Evolutionary conservation across 2,888 invertebrate genomes (phyloP).

Genomic region (Spilosoma lubricipeda): DNA sequence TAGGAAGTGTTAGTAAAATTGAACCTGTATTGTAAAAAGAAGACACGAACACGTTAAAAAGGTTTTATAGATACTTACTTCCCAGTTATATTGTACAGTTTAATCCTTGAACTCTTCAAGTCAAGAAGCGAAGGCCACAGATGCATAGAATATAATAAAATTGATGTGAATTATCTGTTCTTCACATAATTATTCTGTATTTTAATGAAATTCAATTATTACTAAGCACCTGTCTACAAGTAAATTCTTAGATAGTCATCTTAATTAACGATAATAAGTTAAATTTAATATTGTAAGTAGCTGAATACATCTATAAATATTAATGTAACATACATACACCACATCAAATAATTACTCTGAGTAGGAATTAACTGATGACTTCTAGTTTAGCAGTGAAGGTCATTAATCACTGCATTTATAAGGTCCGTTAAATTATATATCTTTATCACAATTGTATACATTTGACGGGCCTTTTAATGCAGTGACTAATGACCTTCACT

Average conservation of each 20-base stretch:
- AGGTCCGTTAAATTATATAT: too few species aligned
- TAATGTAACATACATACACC: too few species aligned
- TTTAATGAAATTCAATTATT: neutral
- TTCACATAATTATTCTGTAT: neutral
- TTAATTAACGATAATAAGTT: neutral
- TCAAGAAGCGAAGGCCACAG: neutral
- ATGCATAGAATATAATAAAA: neutral
- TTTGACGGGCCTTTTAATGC: too few species aligned
- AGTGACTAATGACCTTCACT: too few species aligned
- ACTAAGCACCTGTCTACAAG: neutral
- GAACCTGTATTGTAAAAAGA: too few species aligned
- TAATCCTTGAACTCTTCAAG: neutral
- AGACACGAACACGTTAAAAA: neutral
- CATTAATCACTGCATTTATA: too few species aligned
- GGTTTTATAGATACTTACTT: neutral
- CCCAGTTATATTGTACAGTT: neutral
- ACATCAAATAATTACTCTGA: too few species aligned
- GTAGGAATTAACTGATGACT: too few species aligned
- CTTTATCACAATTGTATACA: too few species aligned
- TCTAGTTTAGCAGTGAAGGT: too few species aligned
- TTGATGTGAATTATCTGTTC: neutral
- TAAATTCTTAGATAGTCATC: neutral
- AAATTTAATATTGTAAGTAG: neutral
- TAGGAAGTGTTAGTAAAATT: too few species aligned
- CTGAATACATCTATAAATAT: neutral